These are phyloP conservation scores for Castor canadensis DNA, from an alignment of 2,113 vertebrate species.

Conservation along the genomic window DNA sequence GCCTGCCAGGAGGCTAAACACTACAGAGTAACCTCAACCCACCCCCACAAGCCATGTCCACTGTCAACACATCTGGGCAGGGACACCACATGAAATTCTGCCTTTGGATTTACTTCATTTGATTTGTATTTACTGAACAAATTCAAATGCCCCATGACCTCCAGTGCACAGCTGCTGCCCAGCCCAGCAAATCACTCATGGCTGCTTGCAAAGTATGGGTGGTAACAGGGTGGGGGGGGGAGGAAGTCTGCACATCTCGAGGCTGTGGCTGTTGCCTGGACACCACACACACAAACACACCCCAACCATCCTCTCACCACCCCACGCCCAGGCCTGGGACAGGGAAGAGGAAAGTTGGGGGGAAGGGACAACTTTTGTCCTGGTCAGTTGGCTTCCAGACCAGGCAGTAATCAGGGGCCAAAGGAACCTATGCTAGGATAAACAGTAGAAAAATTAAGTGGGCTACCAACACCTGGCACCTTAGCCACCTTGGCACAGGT, in stretches of 20 bases:
- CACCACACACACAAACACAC: conserved; percentile 40
- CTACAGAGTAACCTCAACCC: not conserved
- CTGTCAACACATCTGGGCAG: not conserved
- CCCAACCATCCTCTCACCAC: not conserved
- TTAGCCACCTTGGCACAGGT: not conserved
- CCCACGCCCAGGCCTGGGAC: not conserved
- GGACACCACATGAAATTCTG: not conserved
- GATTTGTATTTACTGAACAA: not conserved
- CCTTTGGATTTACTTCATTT: not conserved
- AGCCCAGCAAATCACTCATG: not conserved
- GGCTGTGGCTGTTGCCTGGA: conserved; percentile 53
- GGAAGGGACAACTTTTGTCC: too few relatives aligned
- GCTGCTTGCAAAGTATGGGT: not conserved
- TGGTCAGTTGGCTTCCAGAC: not conserved
- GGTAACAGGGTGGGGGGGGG: not conserved
- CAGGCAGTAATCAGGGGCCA: not conserved
- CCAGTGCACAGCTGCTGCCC: not conserved
- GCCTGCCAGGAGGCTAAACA: not conserved
- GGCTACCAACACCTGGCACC: not conserved
- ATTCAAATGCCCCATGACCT: not conserved
- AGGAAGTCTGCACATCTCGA: conserved; percentile 28
- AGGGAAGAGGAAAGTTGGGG: not conserved
- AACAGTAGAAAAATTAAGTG: not conserved
- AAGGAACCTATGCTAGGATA: not conserved
- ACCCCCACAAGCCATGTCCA: not conserved